phyloP scores from a whole-genome alignment of 2,113 vertebrate species.

The Colaptes auratus region DNA sequence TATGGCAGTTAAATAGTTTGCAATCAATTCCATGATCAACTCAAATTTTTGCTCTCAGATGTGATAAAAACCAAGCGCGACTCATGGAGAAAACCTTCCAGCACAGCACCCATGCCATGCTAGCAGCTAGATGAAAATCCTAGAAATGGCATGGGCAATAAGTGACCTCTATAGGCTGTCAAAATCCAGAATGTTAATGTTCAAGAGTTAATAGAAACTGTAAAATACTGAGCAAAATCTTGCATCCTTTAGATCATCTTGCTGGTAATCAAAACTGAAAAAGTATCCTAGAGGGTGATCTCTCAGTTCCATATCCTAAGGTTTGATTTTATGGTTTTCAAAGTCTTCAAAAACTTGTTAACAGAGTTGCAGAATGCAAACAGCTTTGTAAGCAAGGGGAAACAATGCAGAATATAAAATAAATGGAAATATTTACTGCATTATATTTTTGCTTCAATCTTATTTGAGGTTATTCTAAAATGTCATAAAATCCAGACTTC shows the following conservation, averaged over 20 bases:
- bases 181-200: not conserved
- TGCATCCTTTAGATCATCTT: not conserved
- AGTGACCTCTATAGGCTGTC: not conserved
- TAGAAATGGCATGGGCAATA: not conserved
- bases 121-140: constrained; percentile 26
- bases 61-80: constrained; percentile 6
- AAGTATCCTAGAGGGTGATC: not conserved
- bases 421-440: not conserved
- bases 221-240: not conserved
- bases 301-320: not conserved
- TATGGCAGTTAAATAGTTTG: not conserved
- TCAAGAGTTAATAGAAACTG: not conserved
- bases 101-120: not conserved
- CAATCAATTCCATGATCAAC: constrained; percentile 35
- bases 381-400: not conserved
- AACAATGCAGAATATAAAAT: not conserved
- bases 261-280: not conserved
- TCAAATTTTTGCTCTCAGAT: not conserved
- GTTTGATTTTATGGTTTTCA: not conserved
- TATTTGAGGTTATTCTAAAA: not conserved
- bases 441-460: not conserved
- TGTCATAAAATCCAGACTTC: not conserved
- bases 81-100: constrained; percentile 17
- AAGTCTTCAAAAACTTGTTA: not conserved
- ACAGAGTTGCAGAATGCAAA: not conserved